Evolutionary conservation across 2,888 invertebrate species (phyloP).

Genomic region (Tyria jacobaeae): DNA sequence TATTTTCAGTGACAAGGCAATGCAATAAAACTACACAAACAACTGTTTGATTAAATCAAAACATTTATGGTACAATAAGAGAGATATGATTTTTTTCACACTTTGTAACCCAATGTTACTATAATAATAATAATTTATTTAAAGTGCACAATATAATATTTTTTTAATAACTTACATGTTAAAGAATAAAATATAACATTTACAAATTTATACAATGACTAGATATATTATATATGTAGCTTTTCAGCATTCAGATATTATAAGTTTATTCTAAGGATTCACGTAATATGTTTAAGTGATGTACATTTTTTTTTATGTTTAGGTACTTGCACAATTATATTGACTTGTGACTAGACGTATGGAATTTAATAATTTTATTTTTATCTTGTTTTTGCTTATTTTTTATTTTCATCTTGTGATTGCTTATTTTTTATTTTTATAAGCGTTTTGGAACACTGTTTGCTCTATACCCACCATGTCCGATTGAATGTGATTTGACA

Average conservation of each 20-base stretch:
- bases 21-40: constrained; percentile 40
- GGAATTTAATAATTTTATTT: too few species aligned
- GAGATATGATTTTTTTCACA: constrained; percentile 32
- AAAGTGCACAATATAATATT: constrained; percentile 19
- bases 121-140: constrained; percentile 23
- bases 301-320: too few species aligned
- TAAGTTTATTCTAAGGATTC: too few species aligned
- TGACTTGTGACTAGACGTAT: too few species aligned
- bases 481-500: neutral
- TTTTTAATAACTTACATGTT: constrained; percentile 22
- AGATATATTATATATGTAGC: constrained; percentile 34
- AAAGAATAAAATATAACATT: constrained; percentile 43
- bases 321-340: too few species aligned
- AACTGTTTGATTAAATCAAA: constrained; percentile 48
- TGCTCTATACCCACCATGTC: neutral
- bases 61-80: constrained; percentile 50
- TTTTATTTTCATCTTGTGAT: too few species aligned
- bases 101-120: constrained; percentile 22
- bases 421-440: too few species aligned
- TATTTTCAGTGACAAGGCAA: constrained; percentile 33
- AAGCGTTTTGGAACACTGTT: neutral
- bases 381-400: too few species aligned
- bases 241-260: constrained; percentile 1
- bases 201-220: constrained; percentile 57
- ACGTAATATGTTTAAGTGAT: too few species aligned